Base-by-base conservation (phyloP, 2,797 vertebrate species). In the Euthynnus affinis region DNA sequence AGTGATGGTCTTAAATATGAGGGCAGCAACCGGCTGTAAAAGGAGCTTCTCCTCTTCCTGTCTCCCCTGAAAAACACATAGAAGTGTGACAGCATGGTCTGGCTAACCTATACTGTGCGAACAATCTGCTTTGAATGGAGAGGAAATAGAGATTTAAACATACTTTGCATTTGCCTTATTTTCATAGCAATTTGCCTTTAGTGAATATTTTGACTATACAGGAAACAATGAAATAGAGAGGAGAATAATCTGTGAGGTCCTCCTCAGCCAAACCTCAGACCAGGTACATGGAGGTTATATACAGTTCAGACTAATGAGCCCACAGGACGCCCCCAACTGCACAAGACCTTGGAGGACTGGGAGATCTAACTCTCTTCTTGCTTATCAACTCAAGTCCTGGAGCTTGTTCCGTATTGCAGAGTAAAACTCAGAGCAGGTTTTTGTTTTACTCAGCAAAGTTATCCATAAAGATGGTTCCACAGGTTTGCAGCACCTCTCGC, bases 91-190 rank as follows among this genome's bases (percentile, higher is more conserved):
- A 67, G 61, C 13, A 1, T 5, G n/a, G 14, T 68, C 46, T 6
- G 8, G 9, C 58, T 10, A 15, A 64, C 42, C 37, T 48, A 4
- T 5, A 6, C 25, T 40, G 60, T 73, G 34, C 20, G 6, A 12
- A 57, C 42, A 1, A 66, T 81, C 71, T 71, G 37, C 44, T 48
- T 76, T 42, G 42, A 78, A 74, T 71, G 20, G 20, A 64, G 51
- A 57, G 40, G 48, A 40, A n/a, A 13, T 2, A 22, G 57, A 78
- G 17, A 6, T 10, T 1, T 40, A 18, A 53, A 23, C 18, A 40
- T 71, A 32, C 58, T 32, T 25, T 52, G 20, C 32, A 49, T 22
- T 20, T 20, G 42, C 63, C 74, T 82, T 42, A 44, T 34, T 42
- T 20, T 3, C 1, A 6, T 18, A 27, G 14, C 48, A 17, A 60